These are phyloP conservation scores for Drosophila quadrilineata DNA, from an alignment of 1,140 invertebrate species.

Conservation along the genomic window DNA sequence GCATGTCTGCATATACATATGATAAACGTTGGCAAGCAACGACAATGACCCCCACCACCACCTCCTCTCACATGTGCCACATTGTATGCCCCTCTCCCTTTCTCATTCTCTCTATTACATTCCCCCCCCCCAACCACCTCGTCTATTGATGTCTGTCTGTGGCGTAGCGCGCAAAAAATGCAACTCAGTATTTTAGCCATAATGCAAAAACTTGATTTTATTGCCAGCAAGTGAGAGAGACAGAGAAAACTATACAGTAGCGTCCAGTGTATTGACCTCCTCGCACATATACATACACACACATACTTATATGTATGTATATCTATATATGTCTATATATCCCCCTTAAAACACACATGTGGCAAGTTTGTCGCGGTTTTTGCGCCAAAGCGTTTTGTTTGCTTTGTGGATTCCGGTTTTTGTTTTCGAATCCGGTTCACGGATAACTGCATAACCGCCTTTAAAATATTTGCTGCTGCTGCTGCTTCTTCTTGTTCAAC, in stretches of 20 bases:
- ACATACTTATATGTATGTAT: conserved; percentile 11
- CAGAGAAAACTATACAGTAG: not conserved
- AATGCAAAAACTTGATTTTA: conserved; percentile 74
- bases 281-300: conserved; percentile 12
- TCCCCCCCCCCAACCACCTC: conserved; percentile 31
- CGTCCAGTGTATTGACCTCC: conserved; percentile 72
- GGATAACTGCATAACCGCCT: conserved; percentile 56
- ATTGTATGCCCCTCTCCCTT: conserved; percentile 2
- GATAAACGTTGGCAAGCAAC: conserved; percentile 64
- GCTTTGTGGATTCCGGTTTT: conserved; percentile 75
- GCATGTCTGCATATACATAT: conserved; percentile 63
- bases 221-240: conserved; percentile 40
- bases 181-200: conserved; percentile 65
- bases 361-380: conserved; percentile 63
- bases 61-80: conserved; percentile 42
- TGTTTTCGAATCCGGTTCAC: conserved; percentile 57
- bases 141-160: conserved; percentile 43
- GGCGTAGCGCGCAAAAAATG: conserved; percentile 60
- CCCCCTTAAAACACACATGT: conserved; percentile 27
- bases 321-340: too few species aligned
- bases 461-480: conserved; percentile 37
- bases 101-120: not conserved
- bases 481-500: conserved; percentile 3
- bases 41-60: too few species aligned
- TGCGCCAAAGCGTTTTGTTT: conserved; percentile 72